Conservation (phyloP, 1,140 invertebrate genomes). For the Bombus difficillimus region DNA sequence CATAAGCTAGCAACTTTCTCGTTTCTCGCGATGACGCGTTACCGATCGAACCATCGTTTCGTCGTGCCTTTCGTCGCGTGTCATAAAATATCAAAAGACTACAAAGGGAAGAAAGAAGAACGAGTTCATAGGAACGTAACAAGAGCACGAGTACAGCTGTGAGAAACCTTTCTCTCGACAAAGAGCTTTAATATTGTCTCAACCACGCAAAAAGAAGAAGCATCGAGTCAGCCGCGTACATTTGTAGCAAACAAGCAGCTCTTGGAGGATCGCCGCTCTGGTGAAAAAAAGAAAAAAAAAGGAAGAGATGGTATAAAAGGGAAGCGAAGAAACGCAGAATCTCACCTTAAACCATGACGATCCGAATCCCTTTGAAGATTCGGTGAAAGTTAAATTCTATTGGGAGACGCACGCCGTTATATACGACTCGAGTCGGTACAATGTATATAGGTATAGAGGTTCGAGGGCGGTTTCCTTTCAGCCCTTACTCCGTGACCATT, state of each 20-base stretch:
- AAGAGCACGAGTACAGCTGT: neutral
- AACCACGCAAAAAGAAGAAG: constrained; percentile 16
- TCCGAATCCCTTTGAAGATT: constrained; percentile 59
- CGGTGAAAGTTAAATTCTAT: constrained; percentile 64
- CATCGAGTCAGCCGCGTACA: constrained; percentile 54
- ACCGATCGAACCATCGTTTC: neutral
- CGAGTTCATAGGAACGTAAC: constrained; percentile 4
- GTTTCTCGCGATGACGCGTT: constrained; percentile 40
- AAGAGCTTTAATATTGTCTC: constrained; percentile 51
- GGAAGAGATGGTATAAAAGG: neutral
- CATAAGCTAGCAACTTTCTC: constrained; percentile 49
- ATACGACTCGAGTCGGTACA: constrained; percentile 34
- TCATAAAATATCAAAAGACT: neutral
- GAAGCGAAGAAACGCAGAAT: constrained; percentile 53
- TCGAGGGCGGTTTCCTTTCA: constrained; percentile 68
- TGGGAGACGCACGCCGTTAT: constrained; percentile 35
- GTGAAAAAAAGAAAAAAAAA: neutral
- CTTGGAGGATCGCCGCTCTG: constrained; percentile 25
- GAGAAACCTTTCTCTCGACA: constrained; percentile 4
- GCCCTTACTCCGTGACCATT: constrained; percentile 76
- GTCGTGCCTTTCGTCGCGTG: neutral
- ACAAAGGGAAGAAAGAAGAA: neutral
- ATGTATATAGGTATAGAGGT: constrained; percentile 50
- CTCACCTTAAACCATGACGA: constrained; percentile 64
- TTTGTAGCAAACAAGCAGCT: constrained; percentile 65